These are phyloP conservation scores for Oscheius sp. DNA, from an alignment of 2,888 invertebrate genomes.

Conservation along the genomic window DNA sequence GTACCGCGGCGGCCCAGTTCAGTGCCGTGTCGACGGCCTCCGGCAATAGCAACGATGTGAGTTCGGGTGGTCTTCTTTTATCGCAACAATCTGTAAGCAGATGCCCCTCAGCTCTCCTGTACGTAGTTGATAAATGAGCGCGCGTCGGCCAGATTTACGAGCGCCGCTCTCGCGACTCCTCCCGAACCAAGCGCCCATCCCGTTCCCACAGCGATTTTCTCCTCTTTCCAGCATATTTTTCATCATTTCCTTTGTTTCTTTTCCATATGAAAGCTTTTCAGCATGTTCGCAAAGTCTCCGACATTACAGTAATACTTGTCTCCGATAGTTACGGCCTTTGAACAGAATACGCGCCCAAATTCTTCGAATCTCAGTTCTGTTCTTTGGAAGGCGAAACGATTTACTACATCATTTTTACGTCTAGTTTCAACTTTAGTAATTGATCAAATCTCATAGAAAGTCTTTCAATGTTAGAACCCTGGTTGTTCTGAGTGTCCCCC, in stretches of 20 bases:
- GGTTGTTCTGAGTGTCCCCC: too few relatives aligned
- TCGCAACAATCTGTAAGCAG: slow-evolving; percentile 24
- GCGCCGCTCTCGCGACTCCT: slow-evolving; percentile 29
- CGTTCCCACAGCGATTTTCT: not conserved
- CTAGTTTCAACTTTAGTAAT: too few relatives aligned
- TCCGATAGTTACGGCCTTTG: not conserved
- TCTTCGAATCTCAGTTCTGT: not conserved
- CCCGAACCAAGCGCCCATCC: slow-evolving; percentile 15
- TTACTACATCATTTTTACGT: too few relatives aligned
- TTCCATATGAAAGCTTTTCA: not conserved
- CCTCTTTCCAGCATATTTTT: not conserved
- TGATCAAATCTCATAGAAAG: too few relatives aligned
- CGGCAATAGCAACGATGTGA: slow-evolving; percentile 22
- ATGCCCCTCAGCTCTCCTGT: slow-evolving; percentile 31
- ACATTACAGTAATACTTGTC: not conserved
- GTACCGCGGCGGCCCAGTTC: slow-evolving; percentile 21
- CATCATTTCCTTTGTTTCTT: not conserved
- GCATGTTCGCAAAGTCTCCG: not conserved
- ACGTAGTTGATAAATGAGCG: slow-evolving; percentile 33
- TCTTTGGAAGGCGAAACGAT: not conserved
- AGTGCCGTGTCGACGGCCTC: not conserved
- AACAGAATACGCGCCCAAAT: not conserved
- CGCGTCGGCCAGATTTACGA: slow-evolving; percentile 34
- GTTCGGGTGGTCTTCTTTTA: slow-evolving; percentile 25
- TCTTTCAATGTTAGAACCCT: too few relatives aligned